Conservation (phyloP, 2,888 invertebrate species). For the Cartodere bifasciata region DNA sequence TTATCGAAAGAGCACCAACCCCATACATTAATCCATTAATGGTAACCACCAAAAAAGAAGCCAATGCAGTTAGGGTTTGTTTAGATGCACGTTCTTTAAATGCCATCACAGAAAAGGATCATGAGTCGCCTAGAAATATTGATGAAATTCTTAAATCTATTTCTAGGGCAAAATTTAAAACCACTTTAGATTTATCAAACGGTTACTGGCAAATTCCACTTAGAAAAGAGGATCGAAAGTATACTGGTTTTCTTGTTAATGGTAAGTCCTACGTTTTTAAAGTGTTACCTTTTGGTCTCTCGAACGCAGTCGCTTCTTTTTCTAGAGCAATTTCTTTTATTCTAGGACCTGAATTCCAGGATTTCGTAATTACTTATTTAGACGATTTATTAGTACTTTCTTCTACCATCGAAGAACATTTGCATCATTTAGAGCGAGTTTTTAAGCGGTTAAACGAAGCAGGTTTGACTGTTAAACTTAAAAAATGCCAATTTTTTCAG, state of each 20-base stretch:
- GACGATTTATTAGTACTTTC: constrained; percentile 24
- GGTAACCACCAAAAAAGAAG: constrained; percentile 22
- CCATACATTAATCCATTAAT: constrained; percentile 24
- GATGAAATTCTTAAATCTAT: constrained; percentile 15
- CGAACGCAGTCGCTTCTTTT: constrained; percentile 17
- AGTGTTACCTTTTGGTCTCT: constrained; percentile 22
- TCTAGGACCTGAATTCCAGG: constrained; percentile 19
- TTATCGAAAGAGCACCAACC: constrained; percentile 22
- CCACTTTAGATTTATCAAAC: constrained; percentile 12
- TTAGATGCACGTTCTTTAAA: constrained; percentile 24
- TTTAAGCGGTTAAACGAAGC: not conserved
- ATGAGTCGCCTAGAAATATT: constrained; percentile 17
- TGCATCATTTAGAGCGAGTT: not conserved
- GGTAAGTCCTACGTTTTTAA: constrained; percentile 20
- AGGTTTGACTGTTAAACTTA: not conserved
- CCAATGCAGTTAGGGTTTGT: constrained; percentile 21
- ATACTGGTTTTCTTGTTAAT: constrained; percentile 15
- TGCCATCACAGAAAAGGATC: constrained; percentile 20
- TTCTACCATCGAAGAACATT: constrained; percentile 14
- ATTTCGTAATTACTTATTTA: constrained; percentile 20
- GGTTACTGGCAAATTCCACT: constrained; percentile 17
- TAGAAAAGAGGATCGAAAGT: constrained; percentile 11
- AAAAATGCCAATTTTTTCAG: not conserved
- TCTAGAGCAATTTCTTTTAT: constrained; percentile 12
- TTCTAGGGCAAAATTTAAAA: constrained; percentile 9